Evolutionary conservation across 1,140 invertebrate species (phyloP).

Genomic region (Lamellibrachia luymesi): DNA sequence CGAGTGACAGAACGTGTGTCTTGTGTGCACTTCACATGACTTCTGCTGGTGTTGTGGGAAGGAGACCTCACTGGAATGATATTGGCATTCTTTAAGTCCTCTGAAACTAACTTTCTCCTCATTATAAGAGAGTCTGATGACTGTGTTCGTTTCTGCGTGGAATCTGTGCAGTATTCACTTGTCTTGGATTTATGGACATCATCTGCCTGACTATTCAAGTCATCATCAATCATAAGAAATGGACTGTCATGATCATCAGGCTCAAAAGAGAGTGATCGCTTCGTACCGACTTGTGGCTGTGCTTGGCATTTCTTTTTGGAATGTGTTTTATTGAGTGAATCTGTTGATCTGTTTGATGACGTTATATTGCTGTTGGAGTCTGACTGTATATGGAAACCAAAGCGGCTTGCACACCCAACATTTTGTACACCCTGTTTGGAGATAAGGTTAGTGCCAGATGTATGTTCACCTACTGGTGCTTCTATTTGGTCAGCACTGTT

Average conservation of each 20-base stretch:
- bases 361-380: neutral
- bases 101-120: neutral
- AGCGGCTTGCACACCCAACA: neutral
- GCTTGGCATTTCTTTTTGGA: neutral
- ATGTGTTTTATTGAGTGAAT: neutral
- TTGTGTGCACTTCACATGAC: neutral
- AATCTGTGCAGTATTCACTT: neutral
- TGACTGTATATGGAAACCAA: neutral
- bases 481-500: neutral
- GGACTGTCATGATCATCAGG: neutral
- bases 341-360: neutral
- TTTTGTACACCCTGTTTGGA: neutral
- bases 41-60: neutral
- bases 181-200: neutral
- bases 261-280: neutral
- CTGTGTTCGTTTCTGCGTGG: neutral
- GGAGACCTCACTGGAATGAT: neutral
- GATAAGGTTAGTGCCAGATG: neutral
- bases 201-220: neutral
- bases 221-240: constrained; percentile 1
- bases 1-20: neutral
- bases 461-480: neutral
- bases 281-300: neutral
- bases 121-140: neutral
- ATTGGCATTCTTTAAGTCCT: neutral